Base-by-base conservation (phyloP, 1,140 invertebrate genomes). In the Ericerus pela region DNA sequence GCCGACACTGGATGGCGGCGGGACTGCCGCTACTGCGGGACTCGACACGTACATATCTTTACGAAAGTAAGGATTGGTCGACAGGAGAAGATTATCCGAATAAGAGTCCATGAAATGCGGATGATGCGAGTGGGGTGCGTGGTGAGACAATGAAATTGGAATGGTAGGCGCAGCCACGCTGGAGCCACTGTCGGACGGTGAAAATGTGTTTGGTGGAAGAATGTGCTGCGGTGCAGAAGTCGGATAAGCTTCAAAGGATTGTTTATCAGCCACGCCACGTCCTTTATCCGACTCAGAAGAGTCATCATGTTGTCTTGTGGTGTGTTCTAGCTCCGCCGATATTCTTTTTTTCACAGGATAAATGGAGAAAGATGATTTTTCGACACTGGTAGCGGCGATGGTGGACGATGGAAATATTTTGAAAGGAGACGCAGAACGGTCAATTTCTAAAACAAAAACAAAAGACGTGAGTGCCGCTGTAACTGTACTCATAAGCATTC, bases 271-370 rank as follows among this genome's bases (percentile, higher is more conserved):
- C 47, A 63, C 62, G 22, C 59, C 60, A 14, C 61, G 60, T 26
- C 60, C 60, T 51, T 61, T 58, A 43, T 63, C 62, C 24, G 62
- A 54, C 5, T 18, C 43, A 26, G 36, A 36, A 26, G 47, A 24
- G 16, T 55, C 53, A 14, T 24, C 22, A 16, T 56, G 54, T 6
- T 58, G 60, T 29, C 36, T 26, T 8, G 31, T 33, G 31, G 54
- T 57, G 2, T 59, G 31, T 24, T 70, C 67, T 8, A 68, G 67
- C 66, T 78, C 77, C 65, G 69, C 75, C 57, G 77, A 79, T 18
- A 69, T 71, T 51, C 77, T 67, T 64, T 79, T 79, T 62, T 79
- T 79, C 5, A 72, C 70, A 26, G 72, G 71, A 57, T 69, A 71
- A 47, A 66, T 62, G 11, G 63, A 59, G 29, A 53, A 28, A 5